Evolutionary conservation across 2,888 invertebrate genomes (phyloP).

Genomic region (Fabriciana adippe): DNA sequence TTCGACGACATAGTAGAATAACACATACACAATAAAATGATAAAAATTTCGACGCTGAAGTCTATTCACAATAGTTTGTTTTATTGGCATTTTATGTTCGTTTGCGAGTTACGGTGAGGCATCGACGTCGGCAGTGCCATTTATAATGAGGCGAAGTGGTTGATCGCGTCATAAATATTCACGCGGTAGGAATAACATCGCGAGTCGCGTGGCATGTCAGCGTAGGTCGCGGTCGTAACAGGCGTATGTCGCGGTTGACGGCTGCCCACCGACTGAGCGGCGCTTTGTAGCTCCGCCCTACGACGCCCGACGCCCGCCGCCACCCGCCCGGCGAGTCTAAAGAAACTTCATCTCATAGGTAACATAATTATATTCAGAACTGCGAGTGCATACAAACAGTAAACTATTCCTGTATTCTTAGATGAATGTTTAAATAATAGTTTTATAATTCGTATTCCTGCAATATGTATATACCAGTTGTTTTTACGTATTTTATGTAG

Average conservation of each 20-base stretch:
- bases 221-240: slow-evolving; percentile 49
- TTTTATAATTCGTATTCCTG: no score
- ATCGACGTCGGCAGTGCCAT: slow-evolving; percentile 73
- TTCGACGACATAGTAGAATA: slow-evolving; percentile 74
- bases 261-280: slow-evolving; percentile 79
- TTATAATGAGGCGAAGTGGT: slow-evolving; percentile 68
- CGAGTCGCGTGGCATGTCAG: slow-evolving; percentile 72
- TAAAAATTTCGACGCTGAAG: slow-evolving; percentile 76
- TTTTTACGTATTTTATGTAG: neutral
- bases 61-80: slow-evolving; percentile 71
- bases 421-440: slow-evolving; percentile 4
- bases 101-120: slow-evolving; percentile 62
- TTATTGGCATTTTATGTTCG: slow-evolving; percentile 78
- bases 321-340: slow-evolving; percentile 70
- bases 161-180: slow-evolving; percentile 78
- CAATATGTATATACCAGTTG: neutral
- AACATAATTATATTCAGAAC: slow-evolving; percentile 52
- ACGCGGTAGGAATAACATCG: slow-evolving; percentile 70
- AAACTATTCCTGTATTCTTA: slow-evolving; percentile 14
- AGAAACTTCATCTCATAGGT: slow-evolving; percentile 77
- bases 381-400: slow-evolving; percentile 75
- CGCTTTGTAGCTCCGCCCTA: slow-evolving; percentile 71
- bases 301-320: slow-evolving; percentile 66
- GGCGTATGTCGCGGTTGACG: slow-evolving; percentile 66
- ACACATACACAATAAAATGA: slow-evolving; percentile 77